Percentiles rank a stretch among this genome's conserved stretches.
phyloP scores from a whole-genome alignment of 2,888 invertebrate genomes.

The Melikaiella ostensackeni region DNA sequence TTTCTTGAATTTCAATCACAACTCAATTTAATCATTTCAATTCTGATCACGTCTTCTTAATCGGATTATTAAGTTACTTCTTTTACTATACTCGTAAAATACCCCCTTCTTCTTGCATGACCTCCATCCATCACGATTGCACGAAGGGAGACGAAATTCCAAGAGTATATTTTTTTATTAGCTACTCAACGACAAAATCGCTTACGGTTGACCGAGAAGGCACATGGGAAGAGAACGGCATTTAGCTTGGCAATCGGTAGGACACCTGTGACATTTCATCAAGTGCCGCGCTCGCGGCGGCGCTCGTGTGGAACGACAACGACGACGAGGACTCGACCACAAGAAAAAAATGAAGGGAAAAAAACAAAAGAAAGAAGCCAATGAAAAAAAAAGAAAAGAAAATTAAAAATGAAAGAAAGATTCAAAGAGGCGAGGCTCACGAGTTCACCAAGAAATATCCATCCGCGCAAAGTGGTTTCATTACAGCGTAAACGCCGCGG shows the following conservation, averaged over 20 bases:
- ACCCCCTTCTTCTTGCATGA: neutral
- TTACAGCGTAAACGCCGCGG: slow-evolving; percentile 67
- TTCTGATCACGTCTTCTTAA: neutral
- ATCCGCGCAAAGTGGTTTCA: slow-evolving; percentile 72
- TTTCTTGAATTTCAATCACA: no score
- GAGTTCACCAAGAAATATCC: slow-evolving; percentile 36
- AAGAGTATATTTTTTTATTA: neutral
- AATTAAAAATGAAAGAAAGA: neutral
- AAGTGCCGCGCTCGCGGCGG: slow-evolving; percentile 63
- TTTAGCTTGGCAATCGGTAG: slow-evolving; percentile 73
- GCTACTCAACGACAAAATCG: slow-evolving; percentile 62
- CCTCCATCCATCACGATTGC: slow-evolving; percentile 5
- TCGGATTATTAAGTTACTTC: neutral
- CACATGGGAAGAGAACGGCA: slow-evolving; percentile 73
- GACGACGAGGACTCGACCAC: slow-evolving; percentile 6
- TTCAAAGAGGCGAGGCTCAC: slow-evolving; percentile 28
- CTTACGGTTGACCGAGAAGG: slow-evolving; percentile 55
- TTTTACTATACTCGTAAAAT: neutral
- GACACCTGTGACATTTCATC: slow-evolving; percentile 77
- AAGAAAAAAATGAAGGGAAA: slow-evolving; percentile 39
- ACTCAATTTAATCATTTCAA: no score
- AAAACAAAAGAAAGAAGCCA: slow-evolving; percentile 23
- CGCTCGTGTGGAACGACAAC: slow-evolving; percentile 52
- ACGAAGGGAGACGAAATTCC: slow-evolving; percentile 9
- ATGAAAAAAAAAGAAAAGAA: neutral